Base-by-base conservation (phyloP, 2,797 vertebrate species). In the Oophaga sylvatica region DNA sequence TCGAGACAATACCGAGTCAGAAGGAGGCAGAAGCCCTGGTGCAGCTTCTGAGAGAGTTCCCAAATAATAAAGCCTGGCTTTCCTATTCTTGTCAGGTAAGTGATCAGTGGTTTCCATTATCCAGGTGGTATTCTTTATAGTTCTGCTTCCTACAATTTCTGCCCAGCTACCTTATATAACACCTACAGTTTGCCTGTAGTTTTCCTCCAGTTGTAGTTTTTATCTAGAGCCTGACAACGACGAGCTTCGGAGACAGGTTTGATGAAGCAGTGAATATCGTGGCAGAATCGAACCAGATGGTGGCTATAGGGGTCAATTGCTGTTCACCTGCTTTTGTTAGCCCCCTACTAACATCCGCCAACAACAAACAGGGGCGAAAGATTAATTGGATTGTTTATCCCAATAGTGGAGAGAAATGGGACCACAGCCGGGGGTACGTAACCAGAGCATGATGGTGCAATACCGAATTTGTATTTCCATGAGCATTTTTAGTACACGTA, bases 1-100 rank as follows among this genome's bases (percentile, higher is more conserved):
- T 97, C 83, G 96, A 97, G 91, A 97, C 96, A 17, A 94, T 97
- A 89, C 96, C 96, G 2, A 94, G 95, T 67, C 91, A 95, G 82
- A 96, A 96, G 91, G 96, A 97, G 90, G 96, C 94, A 0, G 90
- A 93, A 80, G 95, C 96, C 62, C 82, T 96, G 86, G 88, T 95
- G 80, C 94, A 95, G 90, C 92, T 96, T 84, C 93, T 96, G 62
- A 91, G 91, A 87, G 96, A 97, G 91, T 96, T 96, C 87, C 95
- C 96, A 0, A 90, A 93, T 88, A 84, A 89, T 1, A 92, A 92
- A 90, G 96, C 95, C 85, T 96, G 95, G 96, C 92, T 97, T 59
- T 93, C 95, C 70, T 96, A 96, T 90, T 96, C 96, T 29, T 96
- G 95, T 86, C 96, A 96, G 95, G 96, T 82, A 17, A 13, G 48